Evolutionary conservation across 2,888 invertebrate genomes (phyloP), one percentile per base, ranked within the genome.

Genomic region (Cepaea hortensis): DNA sequence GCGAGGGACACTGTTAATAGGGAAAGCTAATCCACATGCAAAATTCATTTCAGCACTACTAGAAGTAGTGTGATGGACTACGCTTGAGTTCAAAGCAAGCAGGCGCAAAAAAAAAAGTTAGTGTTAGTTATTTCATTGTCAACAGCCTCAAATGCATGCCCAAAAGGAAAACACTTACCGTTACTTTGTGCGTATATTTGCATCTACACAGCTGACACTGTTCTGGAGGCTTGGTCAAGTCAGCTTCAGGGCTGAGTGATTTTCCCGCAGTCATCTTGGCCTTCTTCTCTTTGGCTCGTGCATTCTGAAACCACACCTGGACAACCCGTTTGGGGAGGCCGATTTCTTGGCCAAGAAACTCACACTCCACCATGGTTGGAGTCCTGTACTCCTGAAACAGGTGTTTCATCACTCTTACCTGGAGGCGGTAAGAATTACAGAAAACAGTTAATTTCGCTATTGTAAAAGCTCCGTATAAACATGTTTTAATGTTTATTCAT

Each of bases 361-460:
- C 98, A 95, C 99, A 99, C 95, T 99, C 98, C 65, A 97, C 97
- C 98, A 99, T 98, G 81, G 98, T 98, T 46, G 99, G 99, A 83
- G 98, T 98, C 95, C 98, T 98, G 95, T 98, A 98, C 95, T 98
- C 98, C 91, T 96, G 95, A 95, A 99, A 99, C 90, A 99, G 95
- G 88, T 96, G 96, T 95, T 98, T 98, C 98, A 99, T 98, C 89
- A 98, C 97, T 95, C 98, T 97, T 81, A 98, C 97, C 96, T 98
- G 98, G 85, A n/a, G 6, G 23, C 15, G 50, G 48, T 48, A 76
- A 50, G 15, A 76, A 50, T 48, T 0, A 73, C 18, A 15, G 13
- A 65, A 65, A 18, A 65, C 9, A 15, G 9, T 9, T 15, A 65
- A 18, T 15, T 65, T 65, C 65, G 18, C 18, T 9, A 65, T 65